Base-by-base conservation (phyloP, 2,797 vertebrate species). In the Pygocentrus nattereri region DNA sequence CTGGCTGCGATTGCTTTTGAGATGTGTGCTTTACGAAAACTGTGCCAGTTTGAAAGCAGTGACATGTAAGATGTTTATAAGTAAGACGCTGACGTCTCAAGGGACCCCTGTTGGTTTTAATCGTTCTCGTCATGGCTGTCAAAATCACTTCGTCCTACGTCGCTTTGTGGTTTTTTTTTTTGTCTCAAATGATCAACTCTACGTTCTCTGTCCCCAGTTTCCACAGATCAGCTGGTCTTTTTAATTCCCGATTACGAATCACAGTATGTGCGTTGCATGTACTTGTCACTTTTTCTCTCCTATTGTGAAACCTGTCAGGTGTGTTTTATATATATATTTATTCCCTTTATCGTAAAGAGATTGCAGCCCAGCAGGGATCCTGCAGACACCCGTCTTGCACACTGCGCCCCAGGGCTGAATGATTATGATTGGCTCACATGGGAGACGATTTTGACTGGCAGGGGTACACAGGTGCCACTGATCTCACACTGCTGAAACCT, bases 21-120 rank as follows among this genome's bases (percentile, higher is more conserved):
- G 23, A 27, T 16, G 16, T 27, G 10, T 31, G 1, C 11, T 11
- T 54, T 50, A 25, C 31, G 25, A 52, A 52, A 52, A 30, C 4
- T 21, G 18, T 21, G 4, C 8, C 25, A 31, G 34, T 21, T 64
- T 12, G 7, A 64, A 67, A 34, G 31, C 19, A n/a, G 1, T 30
- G 34, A 44, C 13, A 12, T 23, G 38, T 23, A 38, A 67, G 15
- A 67, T 41, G 64, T 38, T 21, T 38, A 18, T 64, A 64, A 19
- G 59, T 1, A 11, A 38, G 19, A 67, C 8, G 0, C n/a, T 23
- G 65, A 44, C 2, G 6, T 68, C 34, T 68, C 65, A 44, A 44
- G 38, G 64, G n/a, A 68, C 65, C n/a, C 65, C 65, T 68, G 34
- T 44, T 34, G 27, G 69, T 72, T 73, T 34, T 73, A 73, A 73